phyloP scores from a whole-genome alignment of 1,140 invertebrate species.

The Oedothorax gibbosus region DNA sequence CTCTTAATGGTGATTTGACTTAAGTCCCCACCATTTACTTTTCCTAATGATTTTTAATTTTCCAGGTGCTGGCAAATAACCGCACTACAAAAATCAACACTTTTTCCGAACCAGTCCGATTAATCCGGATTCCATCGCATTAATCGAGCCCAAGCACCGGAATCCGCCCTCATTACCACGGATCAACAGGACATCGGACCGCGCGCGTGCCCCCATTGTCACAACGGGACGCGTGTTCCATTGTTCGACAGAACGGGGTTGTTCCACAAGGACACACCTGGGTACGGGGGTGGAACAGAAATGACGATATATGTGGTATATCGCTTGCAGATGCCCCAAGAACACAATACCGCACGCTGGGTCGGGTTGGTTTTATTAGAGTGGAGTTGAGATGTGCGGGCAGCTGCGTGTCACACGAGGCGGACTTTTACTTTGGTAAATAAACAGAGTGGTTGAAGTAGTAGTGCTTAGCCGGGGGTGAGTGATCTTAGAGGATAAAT shows the following conservation, averaged over 20 bases:
- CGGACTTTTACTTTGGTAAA: background rate
- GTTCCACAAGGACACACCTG: slow-evolving; percentile 25
- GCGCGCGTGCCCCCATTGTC: slow-evolving; percentile 18
- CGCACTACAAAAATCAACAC: too few species aligned
- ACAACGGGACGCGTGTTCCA: slow-evolving; percentile 8
- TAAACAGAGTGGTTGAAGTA: slow-evolving; percentile 19
- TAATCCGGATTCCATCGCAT: too few species aligned
- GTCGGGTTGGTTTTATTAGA: slow-evolving; percentile 17
- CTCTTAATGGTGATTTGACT: too few species aligned
- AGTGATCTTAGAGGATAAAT: background rate
- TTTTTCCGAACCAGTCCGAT: too few species aligned
- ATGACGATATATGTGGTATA: slow-evolving; percentile 11
- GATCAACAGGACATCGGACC: slow-evolving; percentile 5
- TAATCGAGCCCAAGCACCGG: too few species aligned
- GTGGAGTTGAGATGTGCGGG: background rate
- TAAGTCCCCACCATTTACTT: too few species aligned
- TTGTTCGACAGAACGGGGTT: slow-evolving; percentile 12
- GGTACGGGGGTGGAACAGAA: slow-evolving; percentile 10
- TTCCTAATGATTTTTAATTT: too few species aligned
- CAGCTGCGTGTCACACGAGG: background rate
- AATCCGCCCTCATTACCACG: background rate
- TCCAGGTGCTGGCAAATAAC: too few species aligned
- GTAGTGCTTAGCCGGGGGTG: background rate
- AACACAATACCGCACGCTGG: slow-evolving; percentile 23
- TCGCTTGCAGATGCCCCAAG: slow-evolving; percentile 27